These are phyloP conservation scores for Drosophila mimetica DNA, from an alignment of 2,888 invertebrate species.

Conservation along the genomic window DNA sequence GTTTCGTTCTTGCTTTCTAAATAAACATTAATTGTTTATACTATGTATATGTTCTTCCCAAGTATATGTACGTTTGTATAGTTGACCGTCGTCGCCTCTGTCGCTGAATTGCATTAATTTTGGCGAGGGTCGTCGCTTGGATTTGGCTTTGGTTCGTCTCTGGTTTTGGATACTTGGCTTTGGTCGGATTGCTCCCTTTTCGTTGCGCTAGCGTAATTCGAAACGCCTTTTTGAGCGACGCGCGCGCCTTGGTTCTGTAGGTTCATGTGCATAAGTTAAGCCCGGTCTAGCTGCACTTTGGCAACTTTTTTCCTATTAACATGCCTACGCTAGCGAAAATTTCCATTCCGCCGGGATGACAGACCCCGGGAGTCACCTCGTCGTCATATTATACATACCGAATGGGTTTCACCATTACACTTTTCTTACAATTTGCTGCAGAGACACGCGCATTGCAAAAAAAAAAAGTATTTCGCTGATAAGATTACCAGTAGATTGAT, in stretches of 20 bases:
- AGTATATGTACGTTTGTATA: conserved; percentile 31
- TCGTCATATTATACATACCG: conserved; percentile 20
- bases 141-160: conserved; percentile 18
- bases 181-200: conserved; percentile 49
- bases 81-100: conserved; percentile 40
- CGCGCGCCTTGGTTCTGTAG: conserved; percentile 54
- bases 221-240: conserved; percentile 37
- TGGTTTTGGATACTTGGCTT: conserved; percentile 9
- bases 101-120: conserved; percentile 71
- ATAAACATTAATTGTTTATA: conserved; percentile 74
- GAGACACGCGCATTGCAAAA: conserved; percentile 29
- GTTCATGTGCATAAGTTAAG: conserved; percentile 18
- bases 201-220: conserved; percentile 63
- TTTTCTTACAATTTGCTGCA: conserved; percentile 22
- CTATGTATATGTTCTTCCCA: conserved; percentile 35
- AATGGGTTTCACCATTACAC: conserved; percentile 42
- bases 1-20: conserved; percentile 56
- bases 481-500: conserved; percentile 33
- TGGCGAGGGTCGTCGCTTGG: conserved; percentile 57
- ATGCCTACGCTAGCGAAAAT: conserved; percentile 46
- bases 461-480: conserved; percentile 19
- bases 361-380: conserved; percentile 19
- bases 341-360: conserved; percentile 26
- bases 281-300: conserved; percentile 34
- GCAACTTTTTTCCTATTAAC: conserved; percentile 53